Evolutionary conservation across 2,888 invertebrate genomes (phyloP), one percentile per base, ranked within the genome.

Genomic region (Diaprepes abbreviatus): DNA sequence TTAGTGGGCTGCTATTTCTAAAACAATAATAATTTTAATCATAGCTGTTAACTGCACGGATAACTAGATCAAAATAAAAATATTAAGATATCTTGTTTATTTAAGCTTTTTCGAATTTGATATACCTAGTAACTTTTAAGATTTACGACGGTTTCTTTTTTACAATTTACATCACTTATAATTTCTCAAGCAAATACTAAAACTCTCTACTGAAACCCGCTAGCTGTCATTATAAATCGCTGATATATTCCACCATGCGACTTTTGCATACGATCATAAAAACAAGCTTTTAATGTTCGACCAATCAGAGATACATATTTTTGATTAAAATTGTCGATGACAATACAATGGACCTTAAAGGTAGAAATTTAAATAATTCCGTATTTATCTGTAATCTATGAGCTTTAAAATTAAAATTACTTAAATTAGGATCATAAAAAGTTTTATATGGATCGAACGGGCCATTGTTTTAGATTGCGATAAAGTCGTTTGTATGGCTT

Each of bases 341-440:
- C 36, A 57, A 31, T 36, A 57, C 57, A 57, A 57, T 57, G 36
- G 38, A n/a, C n/a, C 19, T 7, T 59, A 59, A 59, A 43, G 43
- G 28, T 17, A 10, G 45, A 45, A 59, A 45, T 59, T 43, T 59
- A 45, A 59, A 57, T 57, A 38, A 57, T 36, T 57, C 4, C 2
- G 57, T 38, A 36, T 38, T 36, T 57, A 45, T 45, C 45, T 45
- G n/a, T 45, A 45, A 45, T 45, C 21, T 4, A 3, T 43, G 24
- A 12, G 45, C 6, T 45, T 24, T 45, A 24, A 21, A 40, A 24
- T 9, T 21, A 3, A 45, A 12, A 45, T 17, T 24, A 12, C 12
- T 45, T 24, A 24, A 45, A 24, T 45, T 21, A 12, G 12, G 45
- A 12, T 21, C 5, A 21, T 21, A 12, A 24, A 24, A 7, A 1